Evolutionary conservation across 2,113 vertebrate genomes (phyloP).

Genomic region (Dendropsophus ebraccatus): DNA sequence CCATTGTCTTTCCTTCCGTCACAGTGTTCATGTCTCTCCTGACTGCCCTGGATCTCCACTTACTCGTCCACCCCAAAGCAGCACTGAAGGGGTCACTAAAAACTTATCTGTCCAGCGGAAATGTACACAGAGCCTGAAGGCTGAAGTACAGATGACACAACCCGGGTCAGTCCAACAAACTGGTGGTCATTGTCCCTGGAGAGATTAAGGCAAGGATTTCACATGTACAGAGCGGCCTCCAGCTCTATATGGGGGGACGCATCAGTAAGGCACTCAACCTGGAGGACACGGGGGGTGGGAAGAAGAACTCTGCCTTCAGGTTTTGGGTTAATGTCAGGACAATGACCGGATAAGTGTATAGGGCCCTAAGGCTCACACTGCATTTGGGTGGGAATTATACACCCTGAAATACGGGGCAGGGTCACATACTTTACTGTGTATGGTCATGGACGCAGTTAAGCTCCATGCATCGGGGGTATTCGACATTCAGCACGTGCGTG

Average conservation of each 20-base stretch:
- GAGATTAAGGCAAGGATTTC: conserved; percentile 23
- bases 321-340: no score
- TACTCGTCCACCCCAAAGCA: neutral
- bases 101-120: conserved; percentile 26
- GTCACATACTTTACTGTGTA: no score
- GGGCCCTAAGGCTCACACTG: no score
- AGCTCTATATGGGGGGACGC: neutral
- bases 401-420: no score
- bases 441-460: no score
- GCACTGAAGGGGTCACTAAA: conserved; percentile 21
- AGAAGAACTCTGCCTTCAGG: neutral
- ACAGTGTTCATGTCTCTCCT: neutral
- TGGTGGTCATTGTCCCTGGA: conserved; percentile 30
- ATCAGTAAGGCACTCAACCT: neutral
- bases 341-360: no score
- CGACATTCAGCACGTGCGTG: no score
- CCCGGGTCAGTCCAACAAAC: conserved; percentile 14
- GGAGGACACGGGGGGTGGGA: neutral
- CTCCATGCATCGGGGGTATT: no score
- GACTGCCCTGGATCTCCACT: neutral
- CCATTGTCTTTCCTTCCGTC: neutral
- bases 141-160: conserved; percentile 35
- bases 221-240: neutral
- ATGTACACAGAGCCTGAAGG: conserved; percentile 17
- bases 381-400: no score